These are phyloP conservation scores for Gymnosoma rotundatum DNA, from an alignment of 2,888 invertebrate species.

Conservation along the genomic window DNA sequence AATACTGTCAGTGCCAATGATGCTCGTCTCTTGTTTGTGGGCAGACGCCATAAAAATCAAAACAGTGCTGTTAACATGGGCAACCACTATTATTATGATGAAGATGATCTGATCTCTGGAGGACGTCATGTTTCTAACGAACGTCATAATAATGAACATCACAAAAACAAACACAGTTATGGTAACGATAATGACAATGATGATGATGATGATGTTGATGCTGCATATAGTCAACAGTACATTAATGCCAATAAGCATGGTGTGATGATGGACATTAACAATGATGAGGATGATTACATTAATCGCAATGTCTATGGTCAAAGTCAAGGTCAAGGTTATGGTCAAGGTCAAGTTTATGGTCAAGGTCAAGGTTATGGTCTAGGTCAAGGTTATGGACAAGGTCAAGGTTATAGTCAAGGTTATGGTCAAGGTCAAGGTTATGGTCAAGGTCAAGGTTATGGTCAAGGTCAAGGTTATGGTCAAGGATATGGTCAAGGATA, in stretches of 20 bases:
- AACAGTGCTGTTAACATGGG: conserved; percentile 15
- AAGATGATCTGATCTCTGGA: conserved; percentile 41
- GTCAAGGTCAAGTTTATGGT: background rate
- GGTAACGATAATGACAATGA: conserved; percentile 17
- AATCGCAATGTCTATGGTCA: background rate
- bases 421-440: too few relatives aligned
- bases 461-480: background rate
- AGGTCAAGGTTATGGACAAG: too few relatives aligned
- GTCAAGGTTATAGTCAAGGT: too few relatives aligned
- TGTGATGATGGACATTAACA: background rate
- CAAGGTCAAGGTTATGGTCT: background rate
- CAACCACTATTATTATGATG: conserved; percentile 10
- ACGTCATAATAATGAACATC: background rate
- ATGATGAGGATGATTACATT: conserved; percentile 15
- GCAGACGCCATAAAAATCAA: conserved; percentile 47
- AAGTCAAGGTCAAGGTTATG: too few relatives aligned
- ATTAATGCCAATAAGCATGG: conserved; percentile 6
- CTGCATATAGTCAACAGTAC: background rate
- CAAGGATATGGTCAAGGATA: background rate
- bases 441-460: too few relatives aligned
- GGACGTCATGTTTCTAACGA: conserved; percentile 36
- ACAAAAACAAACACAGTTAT: background rate
- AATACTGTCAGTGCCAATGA: conserved; percentile 45
- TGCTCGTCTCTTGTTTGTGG: conserved; percentile 43
- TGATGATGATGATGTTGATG: background rate